phyloP scores from a whole-genome alignment of 2,888 invertebrate species.

The Campoletis raptor region DNA sequence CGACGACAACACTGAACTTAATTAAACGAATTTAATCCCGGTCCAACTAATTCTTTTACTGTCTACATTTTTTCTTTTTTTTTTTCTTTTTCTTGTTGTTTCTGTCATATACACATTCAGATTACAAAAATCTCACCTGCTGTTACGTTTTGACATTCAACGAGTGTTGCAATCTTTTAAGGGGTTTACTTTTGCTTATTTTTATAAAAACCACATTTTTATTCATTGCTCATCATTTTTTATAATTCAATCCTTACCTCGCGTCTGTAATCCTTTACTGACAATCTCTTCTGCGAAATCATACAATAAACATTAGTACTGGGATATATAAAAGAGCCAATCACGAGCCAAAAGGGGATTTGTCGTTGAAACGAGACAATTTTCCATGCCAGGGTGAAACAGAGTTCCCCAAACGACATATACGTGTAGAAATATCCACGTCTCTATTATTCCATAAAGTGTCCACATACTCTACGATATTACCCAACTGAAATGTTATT shows the following conservation, averaged over 20 bases:
- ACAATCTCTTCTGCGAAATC: constrained; percentile 12
- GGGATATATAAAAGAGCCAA: constrained; percentile 36
- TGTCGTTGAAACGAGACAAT: constrained; percentile 59
- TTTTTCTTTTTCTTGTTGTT: not conserved
- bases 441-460: constrained; percentile 19
- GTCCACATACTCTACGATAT: constrained; percentile 8
- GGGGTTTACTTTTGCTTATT: not conserved
- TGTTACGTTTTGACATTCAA: not conserved
- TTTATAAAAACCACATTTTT: too few relatives aligned
- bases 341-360: constrained; percentile 59
- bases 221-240: too few relatives aligned
- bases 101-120: not conserved
- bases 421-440: not conserved
- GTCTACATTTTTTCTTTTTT: not conserved
- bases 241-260: not conserved
- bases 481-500: constrained; percentile 10
- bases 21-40: constrained; percentile 5
- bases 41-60: not conserved
- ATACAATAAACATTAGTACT: not conserved
- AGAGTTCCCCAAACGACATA: not conserved
- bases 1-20: constrained; percentile 2
- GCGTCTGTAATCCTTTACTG: constrained; percentile 27
- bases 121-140: not conserved
- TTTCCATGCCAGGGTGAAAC: constrained; percentile 7
- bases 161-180: not conserved